Conservation (phyloP, 2,797 vertebrate species). For the Sebastes nivosus region DNA sequence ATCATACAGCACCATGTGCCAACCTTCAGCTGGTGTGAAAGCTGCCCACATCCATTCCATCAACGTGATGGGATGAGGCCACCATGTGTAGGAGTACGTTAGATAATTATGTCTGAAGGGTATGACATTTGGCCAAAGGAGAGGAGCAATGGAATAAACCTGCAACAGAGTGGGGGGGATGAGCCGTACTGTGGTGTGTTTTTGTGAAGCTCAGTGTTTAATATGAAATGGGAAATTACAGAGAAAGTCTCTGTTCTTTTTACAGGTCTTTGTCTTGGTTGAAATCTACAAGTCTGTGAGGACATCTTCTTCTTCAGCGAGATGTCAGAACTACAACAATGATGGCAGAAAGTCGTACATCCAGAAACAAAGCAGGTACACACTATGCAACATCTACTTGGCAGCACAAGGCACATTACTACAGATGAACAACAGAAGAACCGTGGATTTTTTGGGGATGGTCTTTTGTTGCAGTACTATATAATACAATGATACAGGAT, state of each 20-base stretch:
- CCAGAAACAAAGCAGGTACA: not conserved
- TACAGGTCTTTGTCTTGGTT: not conserved
- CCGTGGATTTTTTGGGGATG: no score
- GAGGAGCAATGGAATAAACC: not conserved
- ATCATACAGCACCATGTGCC: not conserved
- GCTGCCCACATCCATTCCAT: conserved; percentile 6
- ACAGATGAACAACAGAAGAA: no score
- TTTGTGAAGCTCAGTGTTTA: not conserved
- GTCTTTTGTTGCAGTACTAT: no score
- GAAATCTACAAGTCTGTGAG: not conserved
- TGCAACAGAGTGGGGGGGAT: not conserved
- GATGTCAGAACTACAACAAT: not conserved
- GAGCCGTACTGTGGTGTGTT: not conserved
- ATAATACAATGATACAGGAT: no score
- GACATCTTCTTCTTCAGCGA: not conserved
- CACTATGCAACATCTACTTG: no score
- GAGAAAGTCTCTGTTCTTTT: not conserved
- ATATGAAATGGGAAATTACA: not conserved
- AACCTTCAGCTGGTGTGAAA: not conserved
- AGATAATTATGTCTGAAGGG: conserved; percentile 10
- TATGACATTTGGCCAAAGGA: not conserved
- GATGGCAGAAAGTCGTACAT: no score
- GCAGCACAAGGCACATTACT: no score
- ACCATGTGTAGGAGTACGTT: not conserved
- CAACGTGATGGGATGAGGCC: not conserved